These are phyloP conservation scores for Caenorhabditis sp. DNA, from an alignment of 2,888 invertebrate species.

Conservation along the genomic window DNA sequence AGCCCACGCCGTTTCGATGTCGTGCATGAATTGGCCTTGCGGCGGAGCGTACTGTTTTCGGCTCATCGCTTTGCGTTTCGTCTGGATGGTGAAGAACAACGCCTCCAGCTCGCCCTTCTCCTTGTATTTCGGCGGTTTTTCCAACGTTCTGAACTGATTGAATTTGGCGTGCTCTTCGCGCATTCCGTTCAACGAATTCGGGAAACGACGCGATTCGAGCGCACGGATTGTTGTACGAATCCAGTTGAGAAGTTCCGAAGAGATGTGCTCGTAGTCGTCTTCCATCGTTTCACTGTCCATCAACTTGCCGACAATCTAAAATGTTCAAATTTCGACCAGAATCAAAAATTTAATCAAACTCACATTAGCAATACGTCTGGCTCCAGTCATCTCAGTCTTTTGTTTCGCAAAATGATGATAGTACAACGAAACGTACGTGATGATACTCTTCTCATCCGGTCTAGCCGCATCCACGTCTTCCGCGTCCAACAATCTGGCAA, in stretches of 20 bases:
- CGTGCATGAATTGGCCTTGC: conserved; percentile 80
- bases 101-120: conserved; percentile 97
- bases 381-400: conserved; percentile 98
- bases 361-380: conserved; percentile 94
- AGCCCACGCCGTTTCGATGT: conserved; percentile 94
- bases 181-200: conserved; percentile 92
- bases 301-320: conserved; percentile 92
- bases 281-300: conserved; percentile 93
- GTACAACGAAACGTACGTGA: conserved; percentile 97
- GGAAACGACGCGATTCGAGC: conserved; percentile 77
- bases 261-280: conserved; percentile 84
- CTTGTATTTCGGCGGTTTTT: conserved; percentile 97
- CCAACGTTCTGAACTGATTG: conserved; percentile 92
- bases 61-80: conserved; percentile 89
- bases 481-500: conserved; percentile 87
- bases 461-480: conserved; percentile 90
- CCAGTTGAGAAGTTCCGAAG: conserved; percentile 89
- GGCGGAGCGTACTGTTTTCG: conserved; percentile 66
- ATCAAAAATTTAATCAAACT: too few relatives aligned
- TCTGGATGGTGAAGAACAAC: conserved; percentile 93
- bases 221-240: conserved; percentile 84
- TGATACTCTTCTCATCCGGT: conserved; percentile 87
- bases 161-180: conserved; percentile 87
- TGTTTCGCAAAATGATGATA: conserved; percentile 98
- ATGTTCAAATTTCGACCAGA: not conserved